These are phyloP conservation scores for Naja naja DNA, from an alignment of 2,113 vertebrate species.

Conservation along the genomic window DNA sequence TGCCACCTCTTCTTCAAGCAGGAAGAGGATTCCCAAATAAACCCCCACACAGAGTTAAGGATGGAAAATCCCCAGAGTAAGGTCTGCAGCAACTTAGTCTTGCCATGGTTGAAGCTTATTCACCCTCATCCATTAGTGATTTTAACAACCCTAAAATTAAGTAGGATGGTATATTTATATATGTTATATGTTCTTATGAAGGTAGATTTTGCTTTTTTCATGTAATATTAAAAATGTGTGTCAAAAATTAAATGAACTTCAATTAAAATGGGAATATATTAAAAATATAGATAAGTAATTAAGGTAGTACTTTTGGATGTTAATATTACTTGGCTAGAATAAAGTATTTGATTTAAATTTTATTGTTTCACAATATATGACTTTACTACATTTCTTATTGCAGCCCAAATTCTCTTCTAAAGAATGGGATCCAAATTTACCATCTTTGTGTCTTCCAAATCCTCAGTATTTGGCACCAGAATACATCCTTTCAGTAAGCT, in stretches of 20 bases:
- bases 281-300: neutral
- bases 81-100: neutral
- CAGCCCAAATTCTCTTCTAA: slow-evolving; percentile 92
- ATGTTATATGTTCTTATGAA: neutral
- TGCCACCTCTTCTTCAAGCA: neutral
- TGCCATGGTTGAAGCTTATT: neutral
- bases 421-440: slow-evolving; percentile 98
- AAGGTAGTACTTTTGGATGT: neutral
- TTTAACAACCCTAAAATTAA: neutral
- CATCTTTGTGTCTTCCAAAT: slow-evolving; percentile 93
- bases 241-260: neutral
- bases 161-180: neutral
- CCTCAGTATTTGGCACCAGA: slow-evolving; percentile 96
- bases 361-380: slow-evolving; percentile 20
- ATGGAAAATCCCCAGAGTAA: neutral
- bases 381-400: slow-evolving; percentile 49
- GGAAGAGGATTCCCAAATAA: neutral
- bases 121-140: neutral
- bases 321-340: neutral
- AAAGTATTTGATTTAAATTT: slow-evolving; percentile 25
- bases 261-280: neutral
- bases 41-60: neutral
- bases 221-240: neutral
- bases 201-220: neutral
- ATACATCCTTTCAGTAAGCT: slow-evolving; percentile 98